Base-by-base conservation (phyloP, 2,888 invertebrate species). In the Pemphredon lugubris region DNA sequence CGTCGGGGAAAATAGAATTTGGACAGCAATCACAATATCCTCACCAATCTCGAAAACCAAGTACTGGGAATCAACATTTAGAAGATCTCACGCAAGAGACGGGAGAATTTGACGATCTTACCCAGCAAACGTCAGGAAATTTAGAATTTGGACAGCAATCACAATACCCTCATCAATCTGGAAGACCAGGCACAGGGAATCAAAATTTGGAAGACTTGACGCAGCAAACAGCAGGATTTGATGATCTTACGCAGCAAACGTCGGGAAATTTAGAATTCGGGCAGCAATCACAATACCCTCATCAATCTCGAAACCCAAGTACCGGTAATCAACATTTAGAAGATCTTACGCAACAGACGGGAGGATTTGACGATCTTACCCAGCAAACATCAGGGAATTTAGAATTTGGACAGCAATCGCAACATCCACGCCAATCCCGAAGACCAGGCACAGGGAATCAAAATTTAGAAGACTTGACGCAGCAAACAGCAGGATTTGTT, bases 51-150 rank as follows among this genome's bases (percentile, higher is more conserved):
- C 32, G 47, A 40, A 11, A 23, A 1, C 48, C 40, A 26, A 39
- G 30, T n/a, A 18, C 55, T 2, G 63, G 39, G n/a, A 65, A 54
- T 21, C 58, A 64, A 21, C 21, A 48, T 16, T 1, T 40, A 0
- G 48, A 71, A 11, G 75, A 83, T 37, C 48, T 77, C 0, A 65
- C 72, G 2, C 74, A 79, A 34, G 74, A 79, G 21, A 45, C 65
- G 2, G 40, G 20, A 53, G 48, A 54, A 76, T 64, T 48, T 73
- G 23, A 65, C 40, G 81, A 83, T 45, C 45, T 75, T 16, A 69
- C 68, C 0, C 79, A 85, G 47, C 81, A 83, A 32, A 79, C 63
- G 11, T n/a, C n/a, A n/a, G 75, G 77, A 34, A 68, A 74, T 0
- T 11, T 77, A 39, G 73, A 79, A 54, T 40, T 84, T 55, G 77